phyloP scores from a whole-genome alignment of 2,888 invertebrate species.

The Andrena fulva region DNA sequence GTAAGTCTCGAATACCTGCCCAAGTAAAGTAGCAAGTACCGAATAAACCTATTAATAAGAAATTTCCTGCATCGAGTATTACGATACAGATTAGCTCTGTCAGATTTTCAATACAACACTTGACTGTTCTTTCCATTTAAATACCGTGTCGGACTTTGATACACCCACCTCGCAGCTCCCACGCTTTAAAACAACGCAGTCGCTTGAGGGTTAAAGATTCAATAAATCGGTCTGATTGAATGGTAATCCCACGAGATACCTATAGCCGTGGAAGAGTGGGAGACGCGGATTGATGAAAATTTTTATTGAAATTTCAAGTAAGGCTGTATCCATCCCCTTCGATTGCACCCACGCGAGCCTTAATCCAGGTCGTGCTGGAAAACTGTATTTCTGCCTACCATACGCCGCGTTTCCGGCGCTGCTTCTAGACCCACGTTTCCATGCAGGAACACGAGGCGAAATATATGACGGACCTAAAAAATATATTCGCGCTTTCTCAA shows the following conservation, averaged over 20 bases:
- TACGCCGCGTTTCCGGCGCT: constrained; percentile 36
- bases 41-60: background rate
- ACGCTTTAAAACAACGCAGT: background rate
- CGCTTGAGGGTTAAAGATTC: constrained; percentile 29
- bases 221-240: constrained; percentile 57
- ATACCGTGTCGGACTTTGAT: background rate
- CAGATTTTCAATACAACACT: background rate
- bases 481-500: background rate
- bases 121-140: background rate
- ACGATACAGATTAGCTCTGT: background rate
- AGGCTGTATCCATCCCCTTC: constrained; percentile 46
- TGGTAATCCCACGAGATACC: constrained; percentile 46
- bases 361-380: constrained; percentile 60
- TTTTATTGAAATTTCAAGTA: constrained; percentile 71
- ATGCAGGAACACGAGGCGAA: constrained; percentile 48
- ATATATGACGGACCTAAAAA: constrained; percentile 35
- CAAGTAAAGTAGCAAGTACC: too few relatives aligned
- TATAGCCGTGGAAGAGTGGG: constrained; percentile 19
- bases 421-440: constrained; percentile 58
- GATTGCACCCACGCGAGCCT: constrained; percentile 48
- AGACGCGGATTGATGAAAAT: constrained; percentile 59
- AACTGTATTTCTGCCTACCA: constrained; percentile 65
- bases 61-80: background rate
- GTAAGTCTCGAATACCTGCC: too few relatives aligned
- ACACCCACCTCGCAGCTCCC: background rate